phyloP scores from a whole-genome alignment of 2,797 vertebrate species.

The Molossus molossus region DNA sequence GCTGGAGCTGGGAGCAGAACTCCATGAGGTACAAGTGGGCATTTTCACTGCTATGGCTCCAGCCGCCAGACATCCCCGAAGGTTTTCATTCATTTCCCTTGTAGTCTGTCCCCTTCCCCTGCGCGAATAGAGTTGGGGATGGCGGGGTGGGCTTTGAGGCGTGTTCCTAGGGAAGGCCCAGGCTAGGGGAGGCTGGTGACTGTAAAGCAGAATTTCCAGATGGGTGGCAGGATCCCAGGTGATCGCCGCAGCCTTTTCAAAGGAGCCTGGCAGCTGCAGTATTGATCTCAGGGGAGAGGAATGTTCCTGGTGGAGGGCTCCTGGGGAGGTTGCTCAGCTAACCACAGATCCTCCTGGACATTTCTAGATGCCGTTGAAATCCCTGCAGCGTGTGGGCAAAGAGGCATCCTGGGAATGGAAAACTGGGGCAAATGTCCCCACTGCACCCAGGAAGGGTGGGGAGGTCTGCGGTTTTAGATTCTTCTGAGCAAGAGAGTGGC shows the following conservation, averaged over 20 bases:
- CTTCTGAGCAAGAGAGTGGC: slow-evolving; percentile 60
- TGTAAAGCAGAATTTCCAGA: slow-evolving; percentile 7
- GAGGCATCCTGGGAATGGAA: background rate
- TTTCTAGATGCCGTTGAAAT: slow-evolving; percentile 68
- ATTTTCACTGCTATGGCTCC: background rate
- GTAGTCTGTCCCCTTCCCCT: background rate
- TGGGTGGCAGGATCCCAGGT: background rate
- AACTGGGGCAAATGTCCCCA: slow-evolving; percentile 57
- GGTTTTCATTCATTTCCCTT: background rate
- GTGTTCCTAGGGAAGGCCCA: background rate
- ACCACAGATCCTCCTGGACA: slow-evolving; percentile 40
- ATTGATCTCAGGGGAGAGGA: background rate
- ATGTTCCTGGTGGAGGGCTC: background rate
- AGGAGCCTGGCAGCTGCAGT: background rate
- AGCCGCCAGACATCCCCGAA: background rate
- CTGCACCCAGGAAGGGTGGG: background rate
- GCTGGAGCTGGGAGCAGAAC: background rate
- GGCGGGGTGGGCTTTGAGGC: background rate
- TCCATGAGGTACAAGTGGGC: background rate
- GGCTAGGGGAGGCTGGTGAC: background rate
- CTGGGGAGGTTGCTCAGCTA: background rate
- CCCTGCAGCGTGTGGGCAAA: slow-evolving; percentile 6
- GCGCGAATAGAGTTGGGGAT: background rate
- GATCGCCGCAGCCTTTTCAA: background rate
- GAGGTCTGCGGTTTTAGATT: background rate